Evolutionary conservation across 2,113 vertebrate genomes (phyloP).

Genomic region (Nesospiza acunhae): DNA sequence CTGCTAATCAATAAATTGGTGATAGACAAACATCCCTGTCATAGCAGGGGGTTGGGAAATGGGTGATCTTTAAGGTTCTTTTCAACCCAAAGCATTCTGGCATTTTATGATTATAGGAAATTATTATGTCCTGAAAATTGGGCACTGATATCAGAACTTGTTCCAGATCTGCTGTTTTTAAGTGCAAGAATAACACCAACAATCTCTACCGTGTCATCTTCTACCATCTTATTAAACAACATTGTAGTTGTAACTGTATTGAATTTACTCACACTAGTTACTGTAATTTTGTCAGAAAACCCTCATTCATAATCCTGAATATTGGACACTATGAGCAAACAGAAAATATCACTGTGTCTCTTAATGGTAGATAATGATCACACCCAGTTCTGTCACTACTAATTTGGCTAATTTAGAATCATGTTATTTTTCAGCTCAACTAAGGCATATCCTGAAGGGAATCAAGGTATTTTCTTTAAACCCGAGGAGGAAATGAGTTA

Average conservation of each 20-base stretch:
- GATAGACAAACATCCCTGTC: neutral
- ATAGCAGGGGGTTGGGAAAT: neutral
- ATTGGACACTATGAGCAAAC: neutral
- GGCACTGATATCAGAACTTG: neutral
- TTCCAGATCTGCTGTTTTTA: neutral
- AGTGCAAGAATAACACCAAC: neutral
- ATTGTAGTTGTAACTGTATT: neutral
- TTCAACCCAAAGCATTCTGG: neutral
- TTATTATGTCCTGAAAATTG: neutral
- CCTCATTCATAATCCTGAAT: neutral
- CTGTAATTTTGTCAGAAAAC: neutral
- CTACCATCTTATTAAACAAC: neutral
- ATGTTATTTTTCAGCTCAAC: neutral
- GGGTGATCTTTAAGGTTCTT: neutral
- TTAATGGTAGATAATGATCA: neutral
- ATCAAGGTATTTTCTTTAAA: neutral
- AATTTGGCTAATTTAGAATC: neutral
- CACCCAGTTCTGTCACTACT: neutral
- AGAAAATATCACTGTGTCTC: neutral
- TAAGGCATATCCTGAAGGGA: neutral
- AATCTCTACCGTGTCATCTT: neutral
- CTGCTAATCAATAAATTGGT: neutral
- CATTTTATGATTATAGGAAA: neutral
- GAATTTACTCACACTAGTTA: neutral
- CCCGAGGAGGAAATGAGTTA: neutral